Base-by-base conservation (phyloP, 2,113 vertebrate species). In the Cryptotis parvus region DNA sequence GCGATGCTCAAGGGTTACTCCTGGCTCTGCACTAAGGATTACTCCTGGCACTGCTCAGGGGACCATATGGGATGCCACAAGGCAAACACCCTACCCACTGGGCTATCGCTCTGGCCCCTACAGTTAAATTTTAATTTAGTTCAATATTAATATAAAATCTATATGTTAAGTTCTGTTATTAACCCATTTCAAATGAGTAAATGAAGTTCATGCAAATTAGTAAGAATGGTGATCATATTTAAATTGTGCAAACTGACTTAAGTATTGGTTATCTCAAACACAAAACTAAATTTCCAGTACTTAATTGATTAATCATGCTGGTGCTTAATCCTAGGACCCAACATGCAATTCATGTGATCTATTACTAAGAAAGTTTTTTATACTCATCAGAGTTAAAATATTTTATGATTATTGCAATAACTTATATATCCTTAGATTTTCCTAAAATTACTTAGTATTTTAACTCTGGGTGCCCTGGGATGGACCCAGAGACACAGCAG, bases 391-490 rank as follows among this genome's bases (percentile, higher is more conserved):
- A 74, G 15, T 52, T 82, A 85, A 66, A 83, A 63, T 76, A 72
- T 58, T 66, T 94, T 89, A 15, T 43, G 58, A 41, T 84, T 27
- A 93, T 85, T 82, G 35, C 4, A 93, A 80, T 69, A 82, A 61
- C 29, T 79, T 63, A 41, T 35, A 12, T 52, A 31, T 86, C 41
- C 81, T 9, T 88, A 68, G 1, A 72, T 82, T 87, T 89, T 88
- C 37, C 27, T 79, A 72, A 76, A 94, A 95, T 75, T 88, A 4
- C 16, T 49, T 79, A 49, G 8, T 91, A 39, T 81, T 95, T 94
- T 49, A 15, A 65, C 85, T 89, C n/a, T n/a, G n/a, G n/a, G n/a
- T n/a, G n/a, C n/a, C n/a, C n/a, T n/a, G n/a, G n/a, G n/a, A n/a
- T n/a, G n/a, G n/a, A n/a, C n/a, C n/a, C n/a, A n/a, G n/a, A n/a